These are phyloP conservation scores for Hydractinia echinata DNA, from an alignment of 30 jellyfish, hydroid and myxozoan species.

Conservation along the genomic window DNA sequence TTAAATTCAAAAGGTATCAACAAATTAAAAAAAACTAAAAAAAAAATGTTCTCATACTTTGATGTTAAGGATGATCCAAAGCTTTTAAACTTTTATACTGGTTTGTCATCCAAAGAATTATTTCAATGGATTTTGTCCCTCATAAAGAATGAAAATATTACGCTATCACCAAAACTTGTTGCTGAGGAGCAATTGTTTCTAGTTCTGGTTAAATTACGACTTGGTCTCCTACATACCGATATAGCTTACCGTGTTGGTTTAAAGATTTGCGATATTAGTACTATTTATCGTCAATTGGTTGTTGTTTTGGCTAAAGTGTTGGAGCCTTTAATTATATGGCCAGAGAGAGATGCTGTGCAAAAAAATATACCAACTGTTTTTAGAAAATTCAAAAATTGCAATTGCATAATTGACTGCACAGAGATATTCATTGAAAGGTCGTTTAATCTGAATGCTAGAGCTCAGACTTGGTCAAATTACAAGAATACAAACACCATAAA, in stretches of 20 bases:
- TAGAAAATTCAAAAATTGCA: slow-evolving; percentile 3
- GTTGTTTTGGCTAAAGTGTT: slow-evolving; percentile 12
- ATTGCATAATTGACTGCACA: slow-evolving; percentile 13
- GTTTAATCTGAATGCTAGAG: slow-evolving; percentile 8
- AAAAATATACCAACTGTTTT: slow-evolving; percentile 5
- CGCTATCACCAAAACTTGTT: neutral
- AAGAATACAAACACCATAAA: slow-evolving; percentile 4
- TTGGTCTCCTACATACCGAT: neutral
- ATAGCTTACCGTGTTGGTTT: neutral
- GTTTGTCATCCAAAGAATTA: neutral
- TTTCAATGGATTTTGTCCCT: neutral
- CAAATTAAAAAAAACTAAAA: neutral
- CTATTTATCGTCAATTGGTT: neutral
- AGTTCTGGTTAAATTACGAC: neutral
- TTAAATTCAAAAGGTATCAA: neutral
- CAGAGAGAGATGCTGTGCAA: neutral
- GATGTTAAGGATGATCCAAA: neutral
- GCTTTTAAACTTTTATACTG: neutral
- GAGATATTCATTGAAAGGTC: neutral
- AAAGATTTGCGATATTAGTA: neutral
- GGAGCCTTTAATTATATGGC: neutral
- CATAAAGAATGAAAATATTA: neutral
- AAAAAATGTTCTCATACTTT: neutral
- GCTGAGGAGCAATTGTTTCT: neutral
- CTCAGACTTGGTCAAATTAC: slow-evolving; percentile 7